Conservation (phyloP, 2,797 vertebrate genomes). For the Psittacula derbiana region DNA sequence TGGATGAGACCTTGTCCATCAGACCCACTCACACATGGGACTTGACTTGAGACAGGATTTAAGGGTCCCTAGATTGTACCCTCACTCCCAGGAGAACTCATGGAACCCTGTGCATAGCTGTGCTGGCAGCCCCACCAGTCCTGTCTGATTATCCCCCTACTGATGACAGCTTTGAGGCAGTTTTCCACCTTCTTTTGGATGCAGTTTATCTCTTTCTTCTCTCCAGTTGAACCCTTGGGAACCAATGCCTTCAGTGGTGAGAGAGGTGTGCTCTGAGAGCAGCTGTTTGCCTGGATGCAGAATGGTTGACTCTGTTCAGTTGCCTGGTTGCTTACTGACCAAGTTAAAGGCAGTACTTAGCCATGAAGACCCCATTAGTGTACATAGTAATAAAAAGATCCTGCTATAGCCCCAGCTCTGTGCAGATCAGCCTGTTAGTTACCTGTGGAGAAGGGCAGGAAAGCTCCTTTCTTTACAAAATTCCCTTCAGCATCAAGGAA, state of each 20-base stretch:
- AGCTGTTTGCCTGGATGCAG: not conserved
- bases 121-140: not conserved
- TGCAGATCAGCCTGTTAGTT: not conserved
- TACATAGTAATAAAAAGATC: not conserved
- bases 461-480: slow-evolving; percentile 75
- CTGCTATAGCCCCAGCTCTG: not conserved
- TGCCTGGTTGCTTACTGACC: not conserved
- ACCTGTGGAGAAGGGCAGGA: slow-evolving; percentile 79
- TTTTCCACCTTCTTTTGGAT: not conserved
- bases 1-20: not conserved
- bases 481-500: slow-evolving; percentile 73
- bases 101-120: rapidly evolving
- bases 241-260: not conserved
- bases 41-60: not conserved
- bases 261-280: not conserved
- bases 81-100: not conserved
- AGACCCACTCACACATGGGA: not conserved
- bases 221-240: not conserved
- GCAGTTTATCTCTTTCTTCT: not conserved
- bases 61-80: not conserved
- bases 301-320: not conserved
- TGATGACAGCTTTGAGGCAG: not conserved
- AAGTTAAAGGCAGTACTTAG: not conserved
- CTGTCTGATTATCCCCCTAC: not conserved
- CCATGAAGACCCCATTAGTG: not conserved